Percentiles rank a stretch among this genome's conserved stretches.
These are phyloP conservation scores for Thripadectes ignobilis DNA, from an alignment of 2,797 vertebrate species.

Conservation along the genomic window DNA sequence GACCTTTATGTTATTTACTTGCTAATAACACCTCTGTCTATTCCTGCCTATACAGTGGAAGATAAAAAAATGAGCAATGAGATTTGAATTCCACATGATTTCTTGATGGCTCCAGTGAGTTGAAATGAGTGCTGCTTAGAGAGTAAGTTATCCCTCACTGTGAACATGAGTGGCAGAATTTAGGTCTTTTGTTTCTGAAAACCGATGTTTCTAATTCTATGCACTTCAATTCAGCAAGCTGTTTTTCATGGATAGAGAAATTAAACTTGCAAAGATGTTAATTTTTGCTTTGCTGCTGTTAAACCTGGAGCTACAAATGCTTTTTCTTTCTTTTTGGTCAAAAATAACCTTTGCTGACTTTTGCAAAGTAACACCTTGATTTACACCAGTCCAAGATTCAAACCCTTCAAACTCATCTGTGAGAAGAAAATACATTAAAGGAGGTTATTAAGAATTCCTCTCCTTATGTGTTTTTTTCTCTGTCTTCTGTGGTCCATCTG, in stretches of 20 bases:
- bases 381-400: background rate
- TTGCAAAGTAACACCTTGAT: background rate
- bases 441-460: background rate
- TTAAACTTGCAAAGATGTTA: background rate
- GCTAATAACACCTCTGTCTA: background rate
- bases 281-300: background rate
- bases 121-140: background rate
- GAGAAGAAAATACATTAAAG: background rate
- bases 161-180: background rate
- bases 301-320: background rate
- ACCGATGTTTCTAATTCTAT: background rate
- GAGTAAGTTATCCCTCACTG: background rate
- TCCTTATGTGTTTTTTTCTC: background rate
- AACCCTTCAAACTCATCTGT: background rate
- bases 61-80: background rate
- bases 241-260: background rate
- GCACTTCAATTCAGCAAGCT: background rate
- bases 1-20: background rate
- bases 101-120: background rate
- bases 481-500: conserved; percentile 36
- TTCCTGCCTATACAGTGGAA: background rate
- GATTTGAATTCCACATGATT: background rate
- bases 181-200: background rate
- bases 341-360: background rate
- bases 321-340: background rate